Evolutionary conservation across 2,113 vertebrate genomes (phyloP), one percentile per base, ranked within the genome.

Genomic region (Cisticola juncidis): DNA sequence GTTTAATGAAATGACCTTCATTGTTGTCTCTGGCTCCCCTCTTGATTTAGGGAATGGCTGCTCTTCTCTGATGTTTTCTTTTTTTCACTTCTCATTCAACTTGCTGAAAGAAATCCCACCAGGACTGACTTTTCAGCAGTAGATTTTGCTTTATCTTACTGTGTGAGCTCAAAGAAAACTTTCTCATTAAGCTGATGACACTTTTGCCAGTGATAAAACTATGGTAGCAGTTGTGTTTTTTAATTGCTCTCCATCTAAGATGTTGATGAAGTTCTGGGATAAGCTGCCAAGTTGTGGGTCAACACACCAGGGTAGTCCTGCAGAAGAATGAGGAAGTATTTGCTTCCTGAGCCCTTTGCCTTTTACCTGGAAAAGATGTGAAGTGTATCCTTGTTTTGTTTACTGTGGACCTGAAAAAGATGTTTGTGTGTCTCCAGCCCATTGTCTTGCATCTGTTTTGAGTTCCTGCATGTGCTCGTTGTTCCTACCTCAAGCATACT

Each of bases 301-400:
- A 77, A 4, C 22, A 31, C 3, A 3, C 9, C 47, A 25, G 33
- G 12, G 25, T 66, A 40, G 74, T 82, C 16, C 50, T 86, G 70
- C 19, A 74, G 72, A 56, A 40, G 36, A n/a, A 57, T 7, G 40
- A 81, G 29, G n/a, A 51, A 23, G 5, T 17, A 4, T 76, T 82
- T 92, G 62, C 56, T 58, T 73, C 26, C 29, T 15, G 22, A 25
- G 2, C 42, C 92, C 69, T 54, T 95, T 88, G 50, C 35, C 26
- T 89, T 90, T 92, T 31, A 31, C 44, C 74, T 62, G 56, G 40
- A 61, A 64, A 50, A 64, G 6, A 48, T 91, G 54, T 65, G 18
- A 80, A 95, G 42, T 88, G 14, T 78, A n/a, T 73, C 18, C 45
- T 89, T 78, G 36, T 36, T 94, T 96, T 80, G 9, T 95, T 96